A percentile compares a stretch with the other conserved stretches of the same genome.
Conservation (phyloP, 2,113 vertebrate genomes). For the Elgaria multicarinata region DNA sequence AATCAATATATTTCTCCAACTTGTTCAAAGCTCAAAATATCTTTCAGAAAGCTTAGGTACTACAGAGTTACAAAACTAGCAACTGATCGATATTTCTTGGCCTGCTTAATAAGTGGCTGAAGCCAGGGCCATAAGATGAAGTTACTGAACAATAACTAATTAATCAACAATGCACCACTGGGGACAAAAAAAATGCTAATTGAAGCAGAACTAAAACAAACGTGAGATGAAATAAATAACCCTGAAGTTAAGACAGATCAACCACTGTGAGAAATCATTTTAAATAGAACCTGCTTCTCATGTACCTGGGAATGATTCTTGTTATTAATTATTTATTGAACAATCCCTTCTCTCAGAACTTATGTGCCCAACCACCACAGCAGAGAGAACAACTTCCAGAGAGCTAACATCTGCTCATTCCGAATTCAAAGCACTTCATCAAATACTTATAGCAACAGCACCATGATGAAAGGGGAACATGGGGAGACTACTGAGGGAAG, state of each 20-base stretch:
- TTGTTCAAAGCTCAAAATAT: slow-evolving; percentile 20
- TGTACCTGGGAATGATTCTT: slow-evolving; percentile 61
- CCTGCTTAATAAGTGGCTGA: slow-evolving; percentile 45
- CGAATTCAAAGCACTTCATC: slow-evolving; percentile 68
- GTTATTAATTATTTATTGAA: slow-evolving; percentile 70
- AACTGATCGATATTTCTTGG: slow-evolving; percentile 51
- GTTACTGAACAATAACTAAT: slow-evolving; percentile 63
- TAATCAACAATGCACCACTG: slow-evolving; percentile 44
- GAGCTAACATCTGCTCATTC: slow-evolving; percentile 67
- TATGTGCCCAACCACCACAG: slow-evolving; percentile 50
- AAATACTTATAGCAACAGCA: slow-evolving; percentile 61
- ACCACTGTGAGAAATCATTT: slow-evolving; percentile 65
- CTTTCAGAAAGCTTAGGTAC: slow-evolving; percentile 29
- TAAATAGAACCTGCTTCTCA: slow-evolving; percentile 66
- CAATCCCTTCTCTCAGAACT: slow-evolving; percentile 58
- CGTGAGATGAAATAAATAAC: slow-evolving; percentile 59
- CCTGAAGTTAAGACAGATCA: slow-evolving; percentile 63
- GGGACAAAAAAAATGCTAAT: slow-evolving; percentile 65
- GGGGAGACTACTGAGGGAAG: slow-evolving; percentile 37
- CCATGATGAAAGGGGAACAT: slow-evolving; percentile 53
- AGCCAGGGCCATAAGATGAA: slow-evolving; percentile 56
- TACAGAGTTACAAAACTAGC: slow-evolving; percentile 26
- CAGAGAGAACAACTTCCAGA: slow-evolving; percentile 57
- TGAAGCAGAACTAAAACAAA: slow-evolving; percentile 63
- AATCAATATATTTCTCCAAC: slow-evolving; percentile 29